Conservation (phyloP, 2,113 vertebrate species). For the Pachypanchax playfairii region DNA sequence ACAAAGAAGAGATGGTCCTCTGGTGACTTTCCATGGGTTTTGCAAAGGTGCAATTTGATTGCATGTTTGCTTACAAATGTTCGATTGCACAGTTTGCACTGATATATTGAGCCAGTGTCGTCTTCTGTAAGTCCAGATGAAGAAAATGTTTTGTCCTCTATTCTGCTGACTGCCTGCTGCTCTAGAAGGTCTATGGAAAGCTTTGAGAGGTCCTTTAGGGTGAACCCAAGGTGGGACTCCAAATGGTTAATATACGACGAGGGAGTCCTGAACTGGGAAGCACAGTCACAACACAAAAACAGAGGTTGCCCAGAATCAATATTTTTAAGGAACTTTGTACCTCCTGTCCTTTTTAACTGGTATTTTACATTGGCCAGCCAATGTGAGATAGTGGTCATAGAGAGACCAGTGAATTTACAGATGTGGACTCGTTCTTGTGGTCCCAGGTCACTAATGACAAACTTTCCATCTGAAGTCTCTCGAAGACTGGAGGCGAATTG, state of each 20-base stretch:
- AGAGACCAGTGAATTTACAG: conserved; percentile 99
- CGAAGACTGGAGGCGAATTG: conserved; percentile 95
- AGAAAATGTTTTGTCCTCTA: conserved; percentile 86
- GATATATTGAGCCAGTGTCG: conserved; percentile 90
- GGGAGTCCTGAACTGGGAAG: conserved; percentile 99
- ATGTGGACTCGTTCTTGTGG: conserved; percentile 98
- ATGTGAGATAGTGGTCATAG: conserved; percentile 99
- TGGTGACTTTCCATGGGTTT: conserved; percentile 99
- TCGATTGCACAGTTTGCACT: conserved; percentile 98
- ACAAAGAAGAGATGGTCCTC: conserved; percentile 99
- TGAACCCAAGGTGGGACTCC: conserved; percentile 97
- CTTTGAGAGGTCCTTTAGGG: conserved; percentile 97
- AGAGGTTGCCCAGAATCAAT: conserved; percentile 96
- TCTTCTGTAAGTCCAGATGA: conserved; percentile 89
- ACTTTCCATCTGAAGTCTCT: conserved; percentile 94
- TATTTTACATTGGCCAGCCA: conserved; percentile 99
- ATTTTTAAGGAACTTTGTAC: conserved; percentile 99
- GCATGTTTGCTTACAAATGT: conserved; percentile 99
- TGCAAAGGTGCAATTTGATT: conserved; percentile 99
- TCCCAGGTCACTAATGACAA: conserved; percentile 93
- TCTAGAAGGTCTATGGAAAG: conserved; percentile 94
- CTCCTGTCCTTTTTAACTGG: conserved; percentile 97
- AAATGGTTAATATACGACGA: conserved; percentile 95
- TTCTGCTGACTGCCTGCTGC: conserved; percentile 90
- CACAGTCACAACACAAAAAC: conserved; percentile 99